Evolutionary conservation across 2,113 vertebrate genomes (phyloP).

Genomic region (Cygnus buccinator): DNA sequence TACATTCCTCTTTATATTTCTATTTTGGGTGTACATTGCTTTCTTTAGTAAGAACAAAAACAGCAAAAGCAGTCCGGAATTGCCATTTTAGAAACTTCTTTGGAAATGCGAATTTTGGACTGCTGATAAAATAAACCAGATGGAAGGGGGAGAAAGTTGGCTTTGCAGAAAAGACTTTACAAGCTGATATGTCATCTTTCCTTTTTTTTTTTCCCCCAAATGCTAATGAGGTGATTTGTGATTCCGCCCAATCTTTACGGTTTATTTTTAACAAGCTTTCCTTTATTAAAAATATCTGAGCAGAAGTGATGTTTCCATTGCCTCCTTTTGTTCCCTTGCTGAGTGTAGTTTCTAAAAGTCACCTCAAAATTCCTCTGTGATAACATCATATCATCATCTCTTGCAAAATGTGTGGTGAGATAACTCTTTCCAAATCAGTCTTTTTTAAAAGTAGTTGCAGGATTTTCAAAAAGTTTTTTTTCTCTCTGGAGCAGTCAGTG

Average conservation of each 20-base stretch:
- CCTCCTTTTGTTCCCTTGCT: slow-evolving; percentile 33
- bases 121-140: slow-evolving; percentile 46
- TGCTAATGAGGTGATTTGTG: slow-evolving; percentile 63
- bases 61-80: slow-evolving; percentile 31
- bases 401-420: slow-evolving; percentile 7
- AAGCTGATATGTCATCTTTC: slow-evolving; percentile 45
- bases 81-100: slow-evolving; percentile 51
- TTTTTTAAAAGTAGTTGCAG: neutral
- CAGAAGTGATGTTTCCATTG: slow-evolving; percentile 22
- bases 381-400: neutral
- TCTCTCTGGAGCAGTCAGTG: neutral
- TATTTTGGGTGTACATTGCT: neutral
- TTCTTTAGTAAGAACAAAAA: slow-evolving; percentile 56
- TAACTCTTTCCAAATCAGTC: neutral
- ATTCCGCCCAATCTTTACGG: slow-evolving; percentile 56
- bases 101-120: slow-evolving; percentile 47
- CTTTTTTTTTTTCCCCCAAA: slow-evolving; percentile 19
- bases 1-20: slow-evolving; percentile 20
- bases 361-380: slow-evolving; percentile 34
- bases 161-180: slow-evolving; percentile 42
- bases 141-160: slow-evolving; percentile 47
- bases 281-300: slow-evolving; percentile 61
- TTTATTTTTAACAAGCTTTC: slow-evolving; percentile 66
- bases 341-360: slow-evolving; percentile 45
- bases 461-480: neutral